Conservation (phyloP, 1,140 invertebrate species). For the Luehdorfia chinensis region DNA sequence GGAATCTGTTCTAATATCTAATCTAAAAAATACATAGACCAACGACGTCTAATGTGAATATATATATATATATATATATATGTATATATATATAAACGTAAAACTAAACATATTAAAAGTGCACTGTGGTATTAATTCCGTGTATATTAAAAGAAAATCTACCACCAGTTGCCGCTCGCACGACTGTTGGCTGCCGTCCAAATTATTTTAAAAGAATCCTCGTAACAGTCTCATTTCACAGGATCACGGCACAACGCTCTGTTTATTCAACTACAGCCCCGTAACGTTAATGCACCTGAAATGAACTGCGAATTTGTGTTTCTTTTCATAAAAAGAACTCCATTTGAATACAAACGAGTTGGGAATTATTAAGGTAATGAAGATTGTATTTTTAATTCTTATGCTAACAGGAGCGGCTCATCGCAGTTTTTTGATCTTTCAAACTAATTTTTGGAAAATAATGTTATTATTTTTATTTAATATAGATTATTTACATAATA, state of each 20-base stretch:
- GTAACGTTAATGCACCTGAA: slow-evolving; percentile 19
- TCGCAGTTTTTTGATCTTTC: no score
- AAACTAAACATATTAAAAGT: no score
- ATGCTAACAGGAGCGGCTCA: no score
- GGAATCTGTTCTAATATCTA: no score
- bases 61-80: no score
- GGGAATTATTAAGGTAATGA: background rate
- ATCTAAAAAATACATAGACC: no score
- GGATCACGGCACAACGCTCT: slow-evolving; percentile 49
- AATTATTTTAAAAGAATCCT: slow-evolving; percentile 68
- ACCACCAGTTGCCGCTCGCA: slow-evolving; percentile 60
- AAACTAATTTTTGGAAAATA: no score
- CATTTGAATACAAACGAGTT: slow-evolving; percentile 13
- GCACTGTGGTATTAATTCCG: slow-evolving; percentile 31
- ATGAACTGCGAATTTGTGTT: slow-evolving; percentile 12
- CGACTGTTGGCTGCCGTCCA: slow-evolving; percentile 48
- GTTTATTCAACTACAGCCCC: slow-evolving; percentile 20
- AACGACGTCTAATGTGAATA: no score
- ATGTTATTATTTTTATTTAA: no score
- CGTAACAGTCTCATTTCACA: slow-evolving; percentile 48
- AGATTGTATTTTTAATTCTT: slow-evolving; percentile 2
- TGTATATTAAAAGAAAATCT: slow-evolving; percentile 46
- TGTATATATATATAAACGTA: no score
- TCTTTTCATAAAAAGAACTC: no score
- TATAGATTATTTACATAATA: no score